phyloP scores from a whole-genome alignment of 2,113 vertebrate species.

The Collichthys lucidus region DNA sequence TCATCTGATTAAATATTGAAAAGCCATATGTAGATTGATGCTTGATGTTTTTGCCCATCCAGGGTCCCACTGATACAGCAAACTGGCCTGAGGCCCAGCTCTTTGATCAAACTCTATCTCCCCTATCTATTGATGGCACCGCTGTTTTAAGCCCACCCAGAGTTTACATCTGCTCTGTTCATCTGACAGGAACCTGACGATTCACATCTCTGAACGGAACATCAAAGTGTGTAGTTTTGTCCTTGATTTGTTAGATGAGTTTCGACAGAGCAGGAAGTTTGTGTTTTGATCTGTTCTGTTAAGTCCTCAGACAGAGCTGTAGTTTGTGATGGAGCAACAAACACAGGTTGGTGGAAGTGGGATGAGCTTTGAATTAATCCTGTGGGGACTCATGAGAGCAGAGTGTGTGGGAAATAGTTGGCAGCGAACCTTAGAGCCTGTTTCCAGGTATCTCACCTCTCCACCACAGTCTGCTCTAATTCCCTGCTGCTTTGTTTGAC shows the following conservation, averaged over 20 bases:
- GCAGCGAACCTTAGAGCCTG: neutral
- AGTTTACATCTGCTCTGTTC: slow-evolving; percentile 31
- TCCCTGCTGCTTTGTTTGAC: slow-evolving; percentile 6
- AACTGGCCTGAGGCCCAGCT: slow-evolving; percentile 47
- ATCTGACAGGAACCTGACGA: slow-evolving; percentile 22
- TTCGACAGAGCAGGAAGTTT: slow-evolving; percentile 28
- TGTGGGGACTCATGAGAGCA: neutral
- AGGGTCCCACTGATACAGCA: slow-evolving; percentile 51
- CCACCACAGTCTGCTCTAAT: neutral
- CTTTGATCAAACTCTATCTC: slow-evolving; percentile 62
- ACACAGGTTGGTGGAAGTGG: neutral
- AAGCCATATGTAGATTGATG: slow-evolving; percentile 61
- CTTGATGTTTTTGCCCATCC: slow-evolving; percentile 65
- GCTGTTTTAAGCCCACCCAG: slow-evolving; percentile 16
- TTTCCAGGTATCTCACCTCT: slow-evolving; percentile 8
- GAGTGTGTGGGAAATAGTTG: slow-evolving; percentile 3
- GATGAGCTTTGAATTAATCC: slow-evolving; percentile 20
- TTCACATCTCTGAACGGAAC: slow-evolving; percentile 6
- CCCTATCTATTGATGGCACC: slow-evolving; percentile 16
- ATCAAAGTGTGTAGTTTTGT: slow-evolving; percentile 13
- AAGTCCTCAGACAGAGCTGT: slow-evolving; percentile 1
- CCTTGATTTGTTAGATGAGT: slow-evolving; percentile 47
- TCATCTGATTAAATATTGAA: slow-evolving; percentile 69
- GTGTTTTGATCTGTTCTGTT: slow-evolving; percentile 43
- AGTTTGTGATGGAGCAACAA: slow-evolving; percentile 9